Evolutionary conservation across 2,113 vertebrate genomes (phyloP), one percentile per base, ranked within the genome.

Genomic region (Plectropomus leopardus): DNA sequence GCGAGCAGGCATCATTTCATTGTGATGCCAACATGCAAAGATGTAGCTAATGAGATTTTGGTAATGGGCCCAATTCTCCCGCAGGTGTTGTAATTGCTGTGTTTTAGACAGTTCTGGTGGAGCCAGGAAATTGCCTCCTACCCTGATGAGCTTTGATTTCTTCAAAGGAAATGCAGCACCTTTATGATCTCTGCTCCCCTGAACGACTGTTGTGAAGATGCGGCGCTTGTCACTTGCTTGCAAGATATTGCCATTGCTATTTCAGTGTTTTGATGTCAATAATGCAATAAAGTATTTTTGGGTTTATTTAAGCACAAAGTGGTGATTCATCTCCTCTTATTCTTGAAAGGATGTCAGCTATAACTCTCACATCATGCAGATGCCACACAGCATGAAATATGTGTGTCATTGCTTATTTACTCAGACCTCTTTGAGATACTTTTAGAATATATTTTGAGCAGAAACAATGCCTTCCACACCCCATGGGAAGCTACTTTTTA

Each of bases 31-130:
- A 48, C 72, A 55, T 58, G 85, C 67, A 45, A 50, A 24, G 70
- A 61, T 71, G 83, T 34, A 53, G 60, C 78, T 86, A 84, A 89
- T 84, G 77, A 75, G 60, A 69, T 86, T 77, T 76, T 80, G 72
- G 81, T 60, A 72, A 76, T 59, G 61, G 63, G 42, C 17, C 14
- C 5, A 57, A 50, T 26, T 42, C 63, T 72, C 84, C 74, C 87
- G 74, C 76, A 79, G 85, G 83, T 79, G 69, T 47, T 70, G 65
- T 80, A 54, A 76, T 28, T 24, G 68, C 23, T 28, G 13, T 3
- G 53, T 59, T 71, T 65, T 50, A 34, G 17, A 54, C 53, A 2
- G 26, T 74, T 79, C 74, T 64, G 66, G 69, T 26, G 48, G 34
- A 78, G 69, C 70, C 78, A 71, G 75, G 74, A 87, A 80, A 80